Base-by-base conservation (phyloP, 1,140 invertebrate species). In the Chionoecetes opilio region DNA sequence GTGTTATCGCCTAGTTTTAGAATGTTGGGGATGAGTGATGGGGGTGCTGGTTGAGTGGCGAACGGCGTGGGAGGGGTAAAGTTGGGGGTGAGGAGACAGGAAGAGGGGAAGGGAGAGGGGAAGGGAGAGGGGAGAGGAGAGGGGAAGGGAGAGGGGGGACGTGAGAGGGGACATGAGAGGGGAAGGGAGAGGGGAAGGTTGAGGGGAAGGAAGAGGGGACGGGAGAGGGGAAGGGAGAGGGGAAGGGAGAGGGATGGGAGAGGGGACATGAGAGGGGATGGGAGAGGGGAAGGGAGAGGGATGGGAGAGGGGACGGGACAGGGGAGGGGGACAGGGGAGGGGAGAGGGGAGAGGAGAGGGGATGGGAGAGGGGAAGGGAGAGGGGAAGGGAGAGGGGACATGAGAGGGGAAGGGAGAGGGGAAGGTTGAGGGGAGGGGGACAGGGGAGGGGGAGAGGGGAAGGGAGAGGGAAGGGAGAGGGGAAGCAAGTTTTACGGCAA, bases 401-500 rank as follows among this genome's bases (percentile, higher is more conserved):
- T n/a, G n/a, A n/a, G n/a, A n/a, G n/a, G n/a, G n/a, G n/a, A n/a
- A n/a, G n/a, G n/a, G n/a, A n/a, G 89, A 91, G 89, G 46, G 53
- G n/a, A n/a, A 91, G 53, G 32, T 14, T 41, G 31, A 41, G 37
- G 34, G n/a, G 32, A 38, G 32, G 75, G 41, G 89, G n/a, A 53
- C n/a, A n/a, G 38, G 91, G 29, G 21, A 75, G 46, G 91, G 32
- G 53, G 82, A n/a, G 37, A 37, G 32, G 31, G 91, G 53, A 34
- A 46, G 88, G 6, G 6, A 41, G 35, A 11, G 14, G 9, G 88
- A 17, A 29, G 21, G n/a, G 31, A 31, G n/a, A 2, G 29, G n/a
- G 32, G 11, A 31, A 17, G 6, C 46, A 91, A 53, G 53, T 91
- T 91, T 91, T 91, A 91, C 63, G 90, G 90, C 53, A 91, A 91